Percentiles rank a stretch among this genome's conserved stretches.
phyloP scores from a whole-genome alignment of 1,140 invertebrate species.

The Drosophila kanapiae region DNA sequence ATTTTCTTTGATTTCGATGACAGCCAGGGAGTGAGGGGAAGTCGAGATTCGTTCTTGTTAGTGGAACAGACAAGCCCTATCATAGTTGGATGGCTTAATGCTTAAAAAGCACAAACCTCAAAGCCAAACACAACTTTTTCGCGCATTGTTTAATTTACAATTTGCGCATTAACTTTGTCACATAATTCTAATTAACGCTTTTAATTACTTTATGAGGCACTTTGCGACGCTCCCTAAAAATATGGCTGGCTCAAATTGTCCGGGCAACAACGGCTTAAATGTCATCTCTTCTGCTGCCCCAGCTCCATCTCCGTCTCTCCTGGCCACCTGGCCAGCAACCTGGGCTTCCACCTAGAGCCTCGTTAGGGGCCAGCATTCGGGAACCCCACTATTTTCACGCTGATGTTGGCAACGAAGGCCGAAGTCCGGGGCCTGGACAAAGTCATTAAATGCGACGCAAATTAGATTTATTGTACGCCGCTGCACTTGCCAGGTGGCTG shows the following conservation, averaged over 20 bases:
- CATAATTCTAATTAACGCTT: conserved; percentile 83
- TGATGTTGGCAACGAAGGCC: conserved; percentile 42
- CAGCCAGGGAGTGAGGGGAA: neutral
- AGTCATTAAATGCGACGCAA: conserved; percentile 85
- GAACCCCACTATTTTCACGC: conserved; percentile 64
- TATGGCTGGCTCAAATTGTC: conserved; percentile 77
- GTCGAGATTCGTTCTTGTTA: conserved; percentile 19
- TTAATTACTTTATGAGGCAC: conserved; percentile 83
- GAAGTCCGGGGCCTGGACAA: conserved; percentile 63
- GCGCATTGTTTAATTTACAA: conserved; percentile 82
- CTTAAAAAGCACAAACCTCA: conserved; percentile 9
- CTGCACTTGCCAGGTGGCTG: conserved; percentile 73
- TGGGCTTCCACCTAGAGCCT: conserved; percentile 61
- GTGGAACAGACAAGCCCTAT: neutral
- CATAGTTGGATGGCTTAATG: conserved; percentile 28
- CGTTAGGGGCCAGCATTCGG: conserved; percentile 60
- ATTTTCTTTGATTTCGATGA: conserved; percentile 40
- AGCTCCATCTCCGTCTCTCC: neutral
- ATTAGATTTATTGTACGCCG: conserved; percentile 84
- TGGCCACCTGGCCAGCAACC: conserved; percentile 27
- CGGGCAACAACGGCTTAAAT: conserved; percentile 74
- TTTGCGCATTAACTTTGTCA: conserved; percentile 83
- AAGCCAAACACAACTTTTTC: conserved; percentile 34
- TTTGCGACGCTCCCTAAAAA: conserved; percentile 79
- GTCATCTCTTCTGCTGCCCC: conserved; percentile 46